Evolutionary conservation across 2,888 invertebrate genomes (phyloP).

Genomic region (Pteria penguin): DNA sequence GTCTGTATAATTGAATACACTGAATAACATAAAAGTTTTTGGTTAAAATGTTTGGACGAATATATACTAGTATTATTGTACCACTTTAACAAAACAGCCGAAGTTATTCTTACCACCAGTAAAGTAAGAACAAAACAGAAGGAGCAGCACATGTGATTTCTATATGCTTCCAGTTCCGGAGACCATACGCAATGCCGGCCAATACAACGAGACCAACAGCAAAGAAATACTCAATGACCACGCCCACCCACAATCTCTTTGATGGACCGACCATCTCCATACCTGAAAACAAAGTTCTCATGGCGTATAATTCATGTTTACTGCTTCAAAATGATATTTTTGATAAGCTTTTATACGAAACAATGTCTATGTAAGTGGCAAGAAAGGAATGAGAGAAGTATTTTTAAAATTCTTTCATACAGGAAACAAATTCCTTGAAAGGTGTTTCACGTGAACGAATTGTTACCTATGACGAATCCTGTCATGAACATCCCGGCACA

Average conservation of each 20-base stretch:
- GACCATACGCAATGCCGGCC: slow-evolving; percentile 22
- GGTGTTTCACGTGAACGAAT: not conserved
- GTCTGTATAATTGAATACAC: no score
- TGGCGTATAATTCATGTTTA: no score
- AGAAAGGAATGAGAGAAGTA: no score
- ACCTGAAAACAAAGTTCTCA: slow-evolving; percentile 16
- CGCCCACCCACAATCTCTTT: slow-evolving; percentile 33
- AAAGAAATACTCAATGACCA: slow-evolving; percentile 43
- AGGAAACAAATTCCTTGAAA: no score
- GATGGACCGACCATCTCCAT: slow-evolving; percentile 43
- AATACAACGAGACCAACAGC: slow-evolving; percentile 36
- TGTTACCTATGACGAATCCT: slow-evolving; percentile 85
- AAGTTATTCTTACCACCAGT: slow-evolving; percentile 36
- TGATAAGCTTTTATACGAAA: no score
- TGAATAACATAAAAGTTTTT: no score
- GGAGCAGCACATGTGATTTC: slow-evolving; percentile 34
- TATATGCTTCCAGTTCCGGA: slow-evolving; percentile 36
- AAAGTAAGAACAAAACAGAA: slow-evolving; percentile 14
- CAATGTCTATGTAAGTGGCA: no score
- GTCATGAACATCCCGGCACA: slow-evolving; percentile 90
- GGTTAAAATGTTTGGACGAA: no score
- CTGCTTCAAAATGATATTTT: no score
- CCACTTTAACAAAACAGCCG: no score
- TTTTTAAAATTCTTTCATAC: no score
- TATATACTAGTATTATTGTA: no score